phyloP scores from a whole-genome alignment of 2,797 vertebrate species.

The Artibeus lituratus region DNA sequence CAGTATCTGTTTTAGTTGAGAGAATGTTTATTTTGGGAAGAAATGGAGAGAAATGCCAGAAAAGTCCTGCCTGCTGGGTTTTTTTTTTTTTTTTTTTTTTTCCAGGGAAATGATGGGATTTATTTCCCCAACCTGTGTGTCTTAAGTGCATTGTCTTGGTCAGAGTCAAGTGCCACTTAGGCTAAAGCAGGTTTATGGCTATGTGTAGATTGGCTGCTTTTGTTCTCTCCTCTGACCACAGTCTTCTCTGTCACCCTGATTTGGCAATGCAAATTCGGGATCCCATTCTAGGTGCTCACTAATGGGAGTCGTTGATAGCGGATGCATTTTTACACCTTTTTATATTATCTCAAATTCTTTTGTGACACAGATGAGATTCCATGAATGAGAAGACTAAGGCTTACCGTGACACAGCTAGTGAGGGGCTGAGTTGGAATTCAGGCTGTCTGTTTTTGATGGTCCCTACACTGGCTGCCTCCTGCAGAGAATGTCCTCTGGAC shows the following conservation, averaged over 20 bases:
- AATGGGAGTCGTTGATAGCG: neutral
- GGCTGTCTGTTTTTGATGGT: neutral
- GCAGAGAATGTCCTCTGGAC: neutral
- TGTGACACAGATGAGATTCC: slow-evolving; percentile 3
- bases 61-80: neutral
- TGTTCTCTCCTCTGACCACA: neutral
- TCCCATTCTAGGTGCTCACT: neutral
- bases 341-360: slow-evolving; percentile 8
- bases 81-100: neutral
- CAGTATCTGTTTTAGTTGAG: neutral
- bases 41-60: neutral
- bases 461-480: neutral
- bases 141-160: neutral
- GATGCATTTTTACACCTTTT: neutral
- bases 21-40: slow-evolving; percentile 38
- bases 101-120: neutral
- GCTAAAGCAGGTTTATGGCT: neutral
- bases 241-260: neutral
- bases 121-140: neutral
- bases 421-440: neutral
- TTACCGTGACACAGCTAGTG: neutral
- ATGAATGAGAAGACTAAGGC: neutral
- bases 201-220: neutral
- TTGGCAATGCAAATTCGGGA: neutral
- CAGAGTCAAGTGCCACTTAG: neutral